These are phyloP conservation scores for Sander vitreus DNA, from an alignment of 2,113 vertebrate species.

Conservation along the genomic window DNA sequence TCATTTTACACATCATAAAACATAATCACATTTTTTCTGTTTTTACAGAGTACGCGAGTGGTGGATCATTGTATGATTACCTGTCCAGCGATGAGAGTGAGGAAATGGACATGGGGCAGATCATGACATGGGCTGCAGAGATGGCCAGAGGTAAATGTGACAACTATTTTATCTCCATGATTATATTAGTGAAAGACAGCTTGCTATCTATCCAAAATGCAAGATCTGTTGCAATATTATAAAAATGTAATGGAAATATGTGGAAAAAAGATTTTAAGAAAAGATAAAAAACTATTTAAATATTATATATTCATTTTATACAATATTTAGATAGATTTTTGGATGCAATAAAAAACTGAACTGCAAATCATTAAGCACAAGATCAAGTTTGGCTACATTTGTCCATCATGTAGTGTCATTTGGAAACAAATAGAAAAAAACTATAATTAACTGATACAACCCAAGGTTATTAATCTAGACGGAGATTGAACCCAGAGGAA, in stretches of 20 bases:
- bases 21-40: slow-evolving; percentile 29
- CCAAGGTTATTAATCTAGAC: not conserved
- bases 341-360: not conserved
- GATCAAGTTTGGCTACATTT: not conserved
- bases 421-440: not conserved
- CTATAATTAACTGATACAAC: not conserved
- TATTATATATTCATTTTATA: not conserved
- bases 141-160: slow-evolving; percentile 93
- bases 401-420: too few relatives aligned
- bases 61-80: slow-evolving; percentile 96
- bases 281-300: not conserved
- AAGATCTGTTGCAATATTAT: not conserved
- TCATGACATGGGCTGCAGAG: slow-evolving; percentile 97
- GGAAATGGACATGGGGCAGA: slow-evolving; percentile 96
- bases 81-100: slow-evolving; percentile 96
- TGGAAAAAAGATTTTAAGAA: not conserved
- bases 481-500: not conserved
- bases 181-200: not conserved
- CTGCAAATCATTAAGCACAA: not conserved
- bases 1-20: not conserved
- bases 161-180: not conserved
- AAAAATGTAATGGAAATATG: not conserved
- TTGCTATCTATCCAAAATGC: not conserved
- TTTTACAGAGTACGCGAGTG: slow-evolving; percentile 91
- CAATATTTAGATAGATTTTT: not conserved